These are phyloP conservation scores for Penaeus japonicus DNA, from an alignment of 1,140 invertebrate genomes.

Conservation along the genomic window DNA sequence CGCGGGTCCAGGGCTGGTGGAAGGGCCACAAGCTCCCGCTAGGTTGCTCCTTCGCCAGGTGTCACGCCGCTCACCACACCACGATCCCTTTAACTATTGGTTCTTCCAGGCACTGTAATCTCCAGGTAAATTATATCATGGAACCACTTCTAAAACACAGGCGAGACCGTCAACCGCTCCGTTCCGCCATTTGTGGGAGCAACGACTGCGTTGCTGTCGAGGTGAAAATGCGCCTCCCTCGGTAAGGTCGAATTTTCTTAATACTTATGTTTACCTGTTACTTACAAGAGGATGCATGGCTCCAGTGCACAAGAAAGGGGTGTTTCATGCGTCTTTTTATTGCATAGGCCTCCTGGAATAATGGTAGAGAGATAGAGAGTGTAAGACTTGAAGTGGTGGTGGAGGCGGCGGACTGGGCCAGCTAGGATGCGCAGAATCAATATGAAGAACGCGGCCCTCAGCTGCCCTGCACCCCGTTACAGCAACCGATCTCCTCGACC, in stretches of 20 bases:
- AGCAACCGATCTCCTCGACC: neutral
- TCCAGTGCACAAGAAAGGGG: neutral
- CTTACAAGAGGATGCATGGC: neutral
- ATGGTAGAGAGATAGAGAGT: neutral
- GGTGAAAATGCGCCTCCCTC: slow-evolving; percentile 36
- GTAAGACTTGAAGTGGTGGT: slow-evolving; percentile 38
- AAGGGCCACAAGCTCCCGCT: slow-evolving; percentile 1
- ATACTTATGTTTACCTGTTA: no score
- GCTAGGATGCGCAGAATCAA: slow-evolving; percentile 51
- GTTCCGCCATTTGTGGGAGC: slow-evolving; percentile 47
- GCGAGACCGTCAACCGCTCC: slow-evolving; percentile 36
- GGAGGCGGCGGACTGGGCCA: slow-evolving; percentile 7
- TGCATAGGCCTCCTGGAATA: slow-evolving; percentile 3
- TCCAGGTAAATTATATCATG: neutral
- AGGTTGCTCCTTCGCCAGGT: no score
- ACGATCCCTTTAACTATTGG: slow-evolving; percentile 17
- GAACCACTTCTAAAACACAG: slow-evolving; percentile 39
- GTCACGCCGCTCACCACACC: slow-evolving; percentile 33
- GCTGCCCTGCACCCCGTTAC: neutral
- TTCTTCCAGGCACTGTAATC: slow-evolving; percentile 25
- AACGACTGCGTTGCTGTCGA: slow-evolving; percentile 23
- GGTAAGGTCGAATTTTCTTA: neutral
- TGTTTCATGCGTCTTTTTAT: slow-evolving; percentile 3
- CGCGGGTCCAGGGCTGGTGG: slow-evolving; percentile 11
- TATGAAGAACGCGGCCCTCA: slow-evolving; percentile 38